Base-by-base conservation (phyloP, 1,140 invertebrate species). In the Trichoplusia ni region DNA sequence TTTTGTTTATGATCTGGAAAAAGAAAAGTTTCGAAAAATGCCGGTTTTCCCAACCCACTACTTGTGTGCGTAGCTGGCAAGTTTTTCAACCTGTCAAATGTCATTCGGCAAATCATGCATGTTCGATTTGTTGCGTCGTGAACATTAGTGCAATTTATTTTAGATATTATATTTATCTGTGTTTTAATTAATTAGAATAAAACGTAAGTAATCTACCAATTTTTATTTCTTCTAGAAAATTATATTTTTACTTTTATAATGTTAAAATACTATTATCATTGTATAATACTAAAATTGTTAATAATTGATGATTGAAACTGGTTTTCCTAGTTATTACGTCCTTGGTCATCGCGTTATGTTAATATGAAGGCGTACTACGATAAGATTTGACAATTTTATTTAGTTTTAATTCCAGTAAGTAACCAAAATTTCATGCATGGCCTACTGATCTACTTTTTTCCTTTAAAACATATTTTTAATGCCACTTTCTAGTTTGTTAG, bases 51-150 rank as follows among this genome's bases (percentile, higher is more conserved):
- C 53, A 40, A 9, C 13, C 1, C 3, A n/a, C n/a, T n/a, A n/a
- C 2, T 27, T 2, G 21, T 16, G 4, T 58, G 58, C 58, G 23
- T 49, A 25, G 33, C 58, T 61, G 58, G 58, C 44, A 66, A 70
- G 66, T 59, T 67, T 64, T 67, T 67, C n/a, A 38, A 46, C 9
- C 23, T 67, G 62, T 69, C 58, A 69, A 33, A 61, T 77, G 73
- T 75, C 76, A 73, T 75, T 73, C 71, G 60, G 68, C 70, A 75
- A 79, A 84, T 81, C 65, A 71, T 71, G 69, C 75, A 77, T 72
- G 78, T 78, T 75, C 71, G 71, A 62, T 69, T 68, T 66, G 59
- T 69, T 71, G 51, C 60, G 64, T 72, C 60, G 69, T 73, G 69
- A 69, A 64, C 56, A 71, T 67, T 64, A 46, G 23, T 68, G 23